Evolutionary conservation across 2,888 invertebrate genomes (phyloP).

Genomic region (Ichneumoninae sp.): DNA sequence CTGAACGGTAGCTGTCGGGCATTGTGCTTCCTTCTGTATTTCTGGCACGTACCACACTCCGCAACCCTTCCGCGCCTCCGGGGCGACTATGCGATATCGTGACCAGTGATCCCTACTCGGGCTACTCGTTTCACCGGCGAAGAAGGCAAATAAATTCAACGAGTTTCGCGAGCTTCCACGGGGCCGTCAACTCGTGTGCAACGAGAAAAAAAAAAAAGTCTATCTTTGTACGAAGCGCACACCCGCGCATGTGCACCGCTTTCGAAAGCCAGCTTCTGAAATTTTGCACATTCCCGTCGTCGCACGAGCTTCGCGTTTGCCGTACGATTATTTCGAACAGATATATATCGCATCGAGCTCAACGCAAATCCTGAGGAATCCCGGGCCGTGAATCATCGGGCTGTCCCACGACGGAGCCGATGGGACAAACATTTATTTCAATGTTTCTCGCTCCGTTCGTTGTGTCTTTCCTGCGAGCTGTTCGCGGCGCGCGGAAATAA

Average conservation of each 20-base stretch:
- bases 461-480: background rate
- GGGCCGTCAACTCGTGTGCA: background rate
- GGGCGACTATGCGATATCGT: slow-evolving; percentile 32
- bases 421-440: slow-evolving; percentile 30
- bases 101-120: slow-evolving; percentile 31
- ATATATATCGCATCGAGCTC: slow-evolving; percentile 8
- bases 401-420: background rate
- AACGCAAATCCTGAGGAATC: slow-evolving; percentile 19
- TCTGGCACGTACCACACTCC: slow-evolving; percentile 51
- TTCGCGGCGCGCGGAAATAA: too few relatives aligned
- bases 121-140: slow-evolving; percentile 29
- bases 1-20: background rate
- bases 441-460: slow-evolving; percentile 21
- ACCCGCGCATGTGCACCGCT: background rate
- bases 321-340: slow-evolving; percentile 20
- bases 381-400: slow-evolving; percentile 10
- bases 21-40: slow-evolving; percentile 36
- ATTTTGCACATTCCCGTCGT: slow-evolving; percentile 4
- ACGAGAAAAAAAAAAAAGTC: background rate
- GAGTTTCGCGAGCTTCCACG: background rate
- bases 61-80: slow-evolving; percentile 50
- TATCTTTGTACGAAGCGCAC: background rate
- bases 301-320: background rate
- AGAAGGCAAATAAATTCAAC: slow-evolving; percentile 56
- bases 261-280: background rate